Conservation (phyloP, 2,888 invertebrate species). For the Tridacna gigas region DNA sequence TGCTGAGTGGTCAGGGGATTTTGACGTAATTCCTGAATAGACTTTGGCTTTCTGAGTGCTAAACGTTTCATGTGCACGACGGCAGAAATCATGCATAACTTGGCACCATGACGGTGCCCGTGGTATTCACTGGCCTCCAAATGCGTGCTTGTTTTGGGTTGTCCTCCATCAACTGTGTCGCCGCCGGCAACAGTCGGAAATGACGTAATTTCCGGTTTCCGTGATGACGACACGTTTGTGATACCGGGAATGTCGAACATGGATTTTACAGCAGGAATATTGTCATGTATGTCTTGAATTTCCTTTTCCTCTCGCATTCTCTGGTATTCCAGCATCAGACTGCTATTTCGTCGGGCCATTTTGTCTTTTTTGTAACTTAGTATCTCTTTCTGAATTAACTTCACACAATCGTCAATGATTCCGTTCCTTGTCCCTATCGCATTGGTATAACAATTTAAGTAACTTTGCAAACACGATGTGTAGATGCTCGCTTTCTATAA, state of each 20-base stretch:
- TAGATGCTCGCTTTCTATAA: too few species aligned
- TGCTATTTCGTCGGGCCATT: constrained; percentile 7
- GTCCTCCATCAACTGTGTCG: constrained; percentile 24
- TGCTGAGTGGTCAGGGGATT: constrained; percentile 38
- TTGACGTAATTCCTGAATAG: constrained; percentile 38
- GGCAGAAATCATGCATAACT: constrained; percentile 54
- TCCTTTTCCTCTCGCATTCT: constrained; percentile 15
- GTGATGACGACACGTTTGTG: constrained; percentile 1
- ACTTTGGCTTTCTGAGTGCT: constrained; percentile 36
- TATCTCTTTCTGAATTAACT: too few species aligned
- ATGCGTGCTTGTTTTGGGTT: constrained; percentile 12
- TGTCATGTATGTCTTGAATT: constrained; percentile 16
- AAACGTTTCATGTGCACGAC: constrained; percentile 50
- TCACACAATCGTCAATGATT: too few species aligned
- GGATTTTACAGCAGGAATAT: constrained; percentile 3
- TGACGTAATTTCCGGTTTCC: constrained; percentile 44
- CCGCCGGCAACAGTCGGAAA: constrained; percentile 7
- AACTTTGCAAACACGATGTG: too few species aligned
- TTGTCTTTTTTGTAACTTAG: neutral
- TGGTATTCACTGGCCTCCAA: constrained; percentile 24
- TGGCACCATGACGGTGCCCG: constrained; percentile 41
- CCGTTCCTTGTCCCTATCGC: too few species aligned
- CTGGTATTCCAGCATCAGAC: constrained; percentile 11
- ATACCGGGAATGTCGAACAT: constrained; percentile 20
- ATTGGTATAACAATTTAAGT: too few species aligned